A percentile compares a stretch with the other conserved stretches of the same genome.
phyloP scores from a whole-genome alignment of 2,888 invertebrate species.

The Hartigia nigra region DNA sequence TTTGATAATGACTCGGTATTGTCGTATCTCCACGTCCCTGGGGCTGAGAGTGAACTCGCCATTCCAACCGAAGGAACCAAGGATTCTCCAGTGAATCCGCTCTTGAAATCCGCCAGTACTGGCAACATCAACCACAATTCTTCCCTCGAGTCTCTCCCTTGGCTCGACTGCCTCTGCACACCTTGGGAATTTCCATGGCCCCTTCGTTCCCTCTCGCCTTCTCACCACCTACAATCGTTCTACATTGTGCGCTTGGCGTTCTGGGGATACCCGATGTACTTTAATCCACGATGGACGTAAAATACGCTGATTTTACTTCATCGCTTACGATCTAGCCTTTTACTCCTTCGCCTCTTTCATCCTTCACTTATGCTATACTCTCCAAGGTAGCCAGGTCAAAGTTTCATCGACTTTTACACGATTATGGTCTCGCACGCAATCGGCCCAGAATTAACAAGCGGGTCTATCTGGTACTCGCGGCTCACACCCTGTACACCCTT shows the following conservation, averaged over 20 bases:
- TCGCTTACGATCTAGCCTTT: slow-evolving; percentile 9
- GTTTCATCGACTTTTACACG: slow-evolving; percentile 8
- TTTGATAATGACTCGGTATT: slow-evolving; percentile 48
- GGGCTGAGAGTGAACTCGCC: background rate
- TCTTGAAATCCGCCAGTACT: slow-evolving; percentile 2
- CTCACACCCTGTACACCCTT: background rate
- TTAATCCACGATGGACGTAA: slow-evolving; percentile 30
- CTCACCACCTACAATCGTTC: slow-evolving; percentile 25
- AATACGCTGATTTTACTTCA: slow-evolving; percentile 24
- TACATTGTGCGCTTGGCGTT: slow-evolving; percentile 25
- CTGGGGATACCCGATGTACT: slow-evolving; percentile 15
- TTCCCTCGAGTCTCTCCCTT: background rate
- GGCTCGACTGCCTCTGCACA: background rate
- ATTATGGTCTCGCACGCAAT: slow-evolving; percentile 9
- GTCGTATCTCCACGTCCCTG: slow-evolving; percentile 17
- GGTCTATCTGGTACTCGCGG: background rate
- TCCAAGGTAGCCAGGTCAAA: background rate
- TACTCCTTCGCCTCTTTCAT: background rate
- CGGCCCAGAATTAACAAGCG: slow-evolving; percentile 2
- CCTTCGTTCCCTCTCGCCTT: background rate
- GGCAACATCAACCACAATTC: slow-evolving; percentile 14
- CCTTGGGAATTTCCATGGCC: background rate
- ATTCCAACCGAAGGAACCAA: slow-evolving; percentile 1
- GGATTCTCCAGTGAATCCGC: background rate
- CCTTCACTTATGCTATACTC: slow-evolving; percentile 17